These are phyloP conservation scores for Enteromius treurensis DNA, from an alignment of 2,797 vertebrate species.

Conservation along the genomic window DNA sequence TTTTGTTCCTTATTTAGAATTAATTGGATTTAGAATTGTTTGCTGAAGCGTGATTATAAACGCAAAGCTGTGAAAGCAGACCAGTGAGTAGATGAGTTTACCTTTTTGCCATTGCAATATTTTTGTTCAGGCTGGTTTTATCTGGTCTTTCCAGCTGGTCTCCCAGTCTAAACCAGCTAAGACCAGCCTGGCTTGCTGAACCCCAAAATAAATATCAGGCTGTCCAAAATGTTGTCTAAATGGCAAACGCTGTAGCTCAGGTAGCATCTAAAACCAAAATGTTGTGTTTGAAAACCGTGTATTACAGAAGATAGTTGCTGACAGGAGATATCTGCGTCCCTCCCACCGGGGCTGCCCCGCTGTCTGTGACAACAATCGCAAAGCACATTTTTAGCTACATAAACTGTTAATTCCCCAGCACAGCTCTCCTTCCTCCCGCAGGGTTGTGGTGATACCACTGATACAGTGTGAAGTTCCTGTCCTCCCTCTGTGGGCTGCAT, in stretches of 20 bases:
- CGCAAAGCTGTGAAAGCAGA: neutral
- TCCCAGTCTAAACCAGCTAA: too few species aligned
- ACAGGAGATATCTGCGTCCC: conserved; percentile 33
- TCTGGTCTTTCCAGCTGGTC: too few species aligned
- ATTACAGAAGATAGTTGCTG: conserved; percentile 26
- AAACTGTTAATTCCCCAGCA: conserved; percentile 49
- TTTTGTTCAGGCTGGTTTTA: neutral
- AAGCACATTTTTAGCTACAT: conserved; percentile 47
- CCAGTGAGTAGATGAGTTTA: neutral
- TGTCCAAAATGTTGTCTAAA: neutral
- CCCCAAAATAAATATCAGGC: conserved; percentile 11
- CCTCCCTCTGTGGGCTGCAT: conserved; percentile 24
- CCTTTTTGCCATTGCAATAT: neutral
- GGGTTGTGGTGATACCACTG: conserved; percentile 25
- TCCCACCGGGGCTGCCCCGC: conserved; percentile 33
- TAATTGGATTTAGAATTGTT: neutral
- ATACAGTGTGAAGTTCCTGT: conserved; percentile 43
- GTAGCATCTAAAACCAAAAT: conserved; percentile 1
- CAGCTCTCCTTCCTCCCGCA: conserved; percentile 39
- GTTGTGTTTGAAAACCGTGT: conserved; percentile 8
- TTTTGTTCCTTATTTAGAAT: too few species aligned
- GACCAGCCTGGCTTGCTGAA: too few species aligned
- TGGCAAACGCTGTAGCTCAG: neutral
- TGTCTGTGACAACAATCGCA: conserved; percentile 27
- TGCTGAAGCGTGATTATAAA: neutral